Conservation (phyloP, 2,797 vertebrate species). For the Rhynchotus rufescens region DNA sequence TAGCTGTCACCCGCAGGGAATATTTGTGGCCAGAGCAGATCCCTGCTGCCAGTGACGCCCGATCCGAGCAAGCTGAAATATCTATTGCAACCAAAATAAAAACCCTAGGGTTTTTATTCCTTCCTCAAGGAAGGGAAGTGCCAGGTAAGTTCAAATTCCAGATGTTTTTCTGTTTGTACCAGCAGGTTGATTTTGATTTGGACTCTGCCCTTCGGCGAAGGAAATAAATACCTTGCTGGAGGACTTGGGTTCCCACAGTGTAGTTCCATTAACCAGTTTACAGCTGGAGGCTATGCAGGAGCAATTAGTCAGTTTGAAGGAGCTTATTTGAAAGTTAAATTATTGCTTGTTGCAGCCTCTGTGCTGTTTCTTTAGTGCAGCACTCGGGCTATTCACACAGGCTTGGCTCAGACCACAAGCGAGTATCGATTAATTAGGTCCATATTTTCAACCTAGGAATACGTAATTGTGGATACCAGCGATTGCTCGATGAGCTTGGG, state of each 20-base stretch:
- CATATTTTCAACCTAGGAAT: conserved; percentile 12
- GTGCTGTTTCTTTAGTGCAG: conserved; percentile 19
- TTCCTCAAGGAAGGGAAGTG: conserved; percentile 19
- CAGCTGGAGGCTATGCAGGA: conserved; percentile 41
- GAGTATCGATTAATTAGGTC: background rate
- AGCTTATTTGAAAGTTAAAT: conserved; percentile 53
- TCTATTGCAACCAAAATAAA: background rate
- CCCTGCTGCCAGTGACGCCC: conserved; percentile 4
- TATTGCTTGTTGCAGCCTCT: background rate
- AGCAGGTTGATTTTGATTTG: background rate
- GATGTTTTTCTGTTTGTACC: background rate
- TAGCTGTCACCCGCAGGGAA: background rate
- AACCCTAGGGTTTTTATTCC: background rate
- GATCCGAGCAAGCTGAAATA: conserved; percentile 40
- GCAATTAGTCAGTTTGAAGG: conserved; percentile 58
- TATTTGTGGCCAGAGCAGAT: background rate
- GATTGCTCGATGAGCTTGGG: background rate
- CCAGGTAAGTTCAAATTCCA: conserved; percentile 5
- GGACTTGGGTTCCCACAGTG: background rate
- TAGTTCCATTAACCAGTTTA: conserved; percentile 12
- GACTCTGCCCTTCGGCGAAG: background rate
- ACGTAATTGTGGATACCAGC: background rate
- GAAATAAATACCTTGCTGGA: conserved; percentile 25
- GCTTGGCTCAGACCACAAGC: background rate
- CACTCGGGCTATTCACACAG: background rate